Base-by-base conservation (phyloP, 1,140 invertebrate genomes). In the Leptopilina boulardi region DNA sequence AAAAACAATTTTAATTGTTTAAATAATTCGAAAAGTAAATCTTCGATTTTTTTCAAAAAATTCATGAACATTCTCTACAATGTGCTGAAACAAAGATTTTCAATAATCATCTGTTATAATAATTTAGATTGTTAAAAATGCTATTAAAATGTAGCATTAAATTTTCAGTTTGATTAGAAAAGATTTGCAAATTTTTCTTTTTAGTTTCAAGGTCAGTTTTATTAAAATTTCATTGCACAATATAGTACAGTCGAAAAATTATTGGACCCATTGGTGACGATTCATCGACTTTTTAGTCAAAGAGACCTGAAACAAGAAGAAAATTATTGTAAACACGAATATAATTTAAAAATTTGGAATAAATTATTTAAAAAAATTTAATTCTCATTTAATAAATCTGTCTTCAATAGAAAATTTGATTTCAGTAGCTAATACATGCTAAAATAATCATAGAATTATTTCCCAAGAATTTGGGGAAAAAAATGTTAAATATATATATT, bases 221-320 rank as follows among this genome's bases (percentile, higher is more conserved):
- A 66, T 66, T 66, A 66, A 66, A 66, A 66, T 66, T 34, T 30
- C 11, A 66, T 4, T n/a, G 85, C 86, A 89, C 87, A 87, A 85
- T 85, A 84, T 71, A 88, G 88, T 88, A 90, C 85, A 66, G 26
- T 66, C 26, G 11, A 66, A 88, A 84, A 79, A 81, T 77, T 77
- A 77, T n/a, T 86, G 78, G 83, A 83, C 77, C 77, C 81, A 77
- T 76, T 56, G 30, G 70, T 70, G 71, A 23, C 18, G 75, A 80
- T 70, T 34, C 70, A 74, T 54, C 75, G 75, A 82, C 91, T 94
- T 38, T 30, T 38, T 95, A 95, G 88, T 95, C 94, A 87, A 96
- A 96, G 83, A 96, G 93, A 93, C 94, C 93, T 94, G 92, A 85
- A 93, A 93, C 87, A 90, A 85, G 79, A 70, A 81, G 79, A 78